A percentile compares a stretch with the other conserved stretches of the same genome.
phyloP scores from a whole-genome alignment of 2,113 vertebrate genomes.

The Herpetotheres cachinnans region DNA sequence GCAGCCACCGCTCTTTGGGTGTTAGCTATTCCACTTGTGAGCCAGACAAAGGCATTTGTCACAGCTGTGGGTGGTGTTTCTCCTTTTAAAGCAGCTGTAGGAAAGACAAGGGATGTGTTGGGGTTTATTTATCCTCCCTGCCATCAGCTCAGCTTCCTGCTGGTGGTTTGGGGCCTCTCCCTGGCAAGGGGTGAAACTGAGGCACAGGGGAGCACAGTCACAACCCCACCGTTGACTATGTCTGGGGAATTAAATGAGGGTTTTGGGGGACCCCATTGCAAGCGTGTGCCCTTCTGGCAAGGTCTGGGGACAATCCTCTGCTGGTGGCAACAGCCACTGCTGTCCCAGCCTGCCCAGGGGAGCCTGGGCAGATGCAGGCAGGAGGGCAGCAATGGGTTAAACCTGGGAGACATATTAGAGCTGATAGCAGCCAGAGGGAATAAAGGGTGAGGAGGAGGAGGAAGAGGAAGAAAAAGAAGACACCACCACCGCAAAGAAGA shows the following conservation, averaged over 20 bases:
- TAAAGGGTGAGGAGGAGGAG: neutral
- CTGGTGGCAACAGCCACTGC: neutral
- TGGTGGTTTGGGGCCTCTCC: neutral
- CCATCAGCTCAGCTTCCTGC: neutral
- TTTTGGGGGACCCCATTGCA: neutral
- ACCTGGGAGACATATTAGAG: neutral
- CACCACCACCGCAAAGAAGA: neutral
- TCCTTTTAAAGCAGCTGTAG: neutral
- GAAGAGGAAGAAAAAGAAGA: neutral
- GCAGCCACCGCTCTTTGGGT: neutral
- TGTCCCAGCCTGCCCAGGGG: neutral
- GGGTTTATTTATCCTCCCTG: neutral
- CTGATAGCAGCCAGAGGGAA: neutral
- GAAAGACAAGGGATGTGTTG: neutral
- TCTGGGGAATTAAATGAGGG: neutral
- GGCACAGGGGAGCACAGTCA: neutral
- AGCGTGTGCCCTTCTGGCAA: accelerated
- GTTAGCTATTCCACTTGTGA: neutral
- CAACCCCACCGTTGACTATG: accelerated
- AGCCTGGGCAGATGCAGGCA: neutral
- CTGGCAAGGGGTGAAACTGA: neutral
- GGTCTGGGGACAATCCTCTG: neutral
- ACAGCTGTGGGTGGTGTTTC: neutral
- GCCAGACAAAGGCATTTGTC: constrained; percentile 7
- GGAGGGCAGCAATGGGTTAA: neutral